These are phyloP conservation scores for Pedicia rivosa DNA, from an alignment of 2,888 invertebrate genomes.

Conservation along the genomic window DNA sequence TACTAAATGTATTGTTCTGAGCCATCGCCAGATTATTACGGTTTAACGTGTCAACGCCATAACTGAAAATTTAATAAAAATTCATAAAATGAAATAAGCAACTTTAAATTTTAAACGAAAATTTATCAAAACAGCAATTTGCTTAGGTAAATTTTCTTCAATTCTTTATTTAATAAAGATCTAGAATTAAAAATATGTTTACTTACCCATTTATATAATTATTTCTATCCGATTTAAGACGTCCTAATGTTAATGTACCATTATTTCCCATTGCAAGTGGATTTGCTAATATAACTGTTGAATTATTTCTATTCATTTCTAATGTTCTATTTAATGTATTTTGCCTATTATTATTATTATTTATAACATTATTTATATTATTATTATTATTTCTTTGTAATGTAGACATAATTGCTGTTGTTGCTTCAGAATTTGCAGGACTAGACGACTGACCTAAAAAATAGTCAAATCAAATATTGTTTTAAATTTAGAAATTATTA, in stretches of 20 bases:
- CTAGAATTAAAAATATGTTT: too few species aligned
- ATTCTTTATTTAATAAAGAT: too few species aligned
- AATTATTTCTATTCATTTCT: slow-evolving; percentile 27
- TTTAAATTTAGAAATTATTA: too few species aligned
- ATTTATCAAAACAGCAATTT: too few species aligned
- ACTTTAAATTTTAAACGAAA: too few species aligned
- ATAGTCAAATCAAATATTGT: too few species aligned
- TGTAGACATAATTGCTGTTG: slow-evolving; percentile 60
- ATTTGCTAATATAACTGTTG: slow-evolving; percentile 24
- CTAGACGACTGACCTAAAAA: too few species aligned
- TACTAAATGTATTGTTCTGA: slow-evolving; percentile 26
- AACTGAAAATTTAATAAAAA: slow-evolving; percentile 15
- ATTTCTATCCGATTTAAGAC: slow-evolving; percentile 29
- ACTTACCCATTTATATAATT: slow-evolving; percentile 26
- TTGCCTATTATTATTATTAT: slow-evolving; percentile 24
- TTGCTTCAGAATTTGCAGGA: slow-evolving; percentile 68
- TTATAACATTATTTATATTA: slow-evolving; percentile 10
- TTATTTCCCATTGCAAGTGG: slow-evolving; percentile 23
- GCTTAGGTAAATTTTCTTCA: too few species aligned
- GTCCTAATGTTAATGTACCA: slow-evolving; percentile 27
- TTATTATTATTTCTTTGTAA: slow-evolving; percentile 29
- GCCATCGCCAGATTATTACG: slow-evolving; percentile 26
- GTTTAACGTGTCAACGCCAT: slow-evolving; percentile 25
- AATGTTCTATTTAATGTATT: slow-evolving; percentile 29
- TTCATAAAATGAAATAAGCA: too few species aligned